phyloP scores from a whole-genome alignment of 2,888 invertebrate genomes.

The Megaustenia siamemsis region DNA sequence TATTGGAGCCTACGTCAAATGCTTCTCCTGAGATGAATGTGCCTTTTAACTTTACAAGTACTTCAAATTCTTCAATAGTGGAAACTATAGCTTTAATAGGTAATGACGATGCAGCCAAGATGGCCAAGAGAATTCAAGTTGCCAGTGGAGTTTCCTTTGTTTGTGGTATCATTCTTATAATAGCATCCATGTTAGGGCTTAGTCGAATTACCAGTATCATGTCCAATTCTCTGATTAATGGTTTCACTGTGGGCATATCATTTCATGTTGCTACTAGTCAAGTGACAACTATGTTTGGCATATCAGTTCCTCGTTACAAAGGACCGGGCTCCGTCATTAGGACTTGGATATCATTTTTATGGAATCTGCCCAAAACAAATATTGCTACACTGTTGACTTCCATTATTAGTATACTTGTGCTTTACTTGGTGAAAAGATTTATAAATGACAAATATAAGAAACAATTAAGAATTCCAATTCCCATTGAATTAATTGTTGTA shows the following conservation, averaged over 20 bases:
- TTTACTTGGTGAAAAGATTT: slow-evolving; percentile 69
- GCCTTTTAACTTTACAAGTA: slow-evolving; percentile 2
- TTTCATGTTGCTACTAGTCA: slow-evolving; percentile 90
- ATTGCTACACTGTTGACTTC: slow-evolving; percentile 61
- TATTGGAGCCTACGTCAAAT: too few species aligned
- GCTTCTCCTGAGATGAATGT: not conserved
- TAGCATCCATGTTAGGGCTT: slow-evolving; percentile 61
- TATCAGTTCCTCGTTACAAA: slow-evolving; percentile 61
- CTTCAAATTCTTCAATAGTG: not conserved
- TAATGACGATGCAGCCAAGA: slow-evolving; percentile 6
- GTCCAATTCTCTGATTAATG: slow-evolving; percentile 85
- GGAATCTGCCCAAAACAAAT: slow-evolving; percentile 57
- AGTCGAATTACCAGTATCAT: slow-evolving; percentile 65
- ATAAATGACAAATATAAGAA: slow-evolving; percentile 76
- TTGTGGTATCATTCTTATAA: slow-evolving; percentile 62
- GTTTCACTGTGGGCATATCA: slow-evolving; percentile 91
- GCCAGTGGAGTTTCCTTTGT: slow-evolving; percentile 63
- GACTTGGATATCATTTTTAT: slow-evolving; percentile 64
- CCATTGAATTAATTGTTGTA: slow-evolving; percentile 78
- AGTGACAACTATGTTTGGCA: slow-evolving; percentile 78
- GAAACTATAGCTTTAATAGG: not conserved
- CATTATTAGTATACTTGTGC: slow-evolving; percentile 66
- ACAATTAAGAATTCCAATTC: slow-evolving; percentile 78
- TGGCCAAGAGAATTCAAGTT: slow-evolving; percentile 58
- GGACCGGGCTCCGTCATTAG: slow-evolving; percentile 49